Percentiles rank a stretch among this genome's conserved stretches.
phyloP scores from a whole-genome alignment of 2,797 vertebrate genomes.

The Etheostoma nigrum region DNA sequence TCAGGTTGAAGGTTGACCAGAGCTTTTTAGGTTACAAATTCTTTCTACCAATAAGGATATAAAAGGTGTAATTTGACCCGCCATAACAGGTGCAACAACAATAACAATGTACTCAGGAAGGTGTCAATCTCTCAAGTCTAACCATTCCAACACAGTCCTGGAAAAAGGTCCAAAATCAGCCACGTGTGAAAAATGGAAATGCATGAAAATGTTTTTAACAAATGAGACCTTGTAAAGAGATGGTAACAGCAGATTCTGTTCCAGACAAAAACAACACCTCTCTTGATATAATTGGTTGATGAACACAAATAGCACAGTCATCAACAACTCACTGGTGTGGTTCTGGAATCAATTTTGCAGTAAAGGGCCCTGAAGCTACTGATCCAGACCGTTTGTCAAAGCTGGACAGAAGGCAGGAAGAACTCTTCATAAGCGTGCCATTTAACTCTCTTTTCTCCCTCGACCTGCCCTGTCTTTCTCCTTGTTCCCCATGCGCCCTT shows the following conservation, averaged over 20 bases:
- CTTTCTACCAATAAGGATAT: too few species aligned
- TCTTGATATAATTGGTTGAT: constrained; percentile 54
- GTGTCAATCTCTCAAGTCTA: too few species aligned
- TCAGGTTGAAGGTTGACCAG: too few species aligned
- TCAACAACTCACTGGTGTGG: constrained; percentile 53
- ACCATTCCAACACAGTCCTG: too few species aligned
- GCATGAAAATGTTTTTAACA: constrained; percentile 21
- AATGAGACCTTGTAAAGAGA: constrained; percentile 32
- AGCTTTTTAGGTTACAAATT: too few species aligned
- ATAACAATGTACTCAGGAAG: too few species aligned
- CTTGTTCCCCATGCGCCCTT: constrained; percentile 20
- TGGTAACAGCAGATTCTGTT: constrained; percentile 27
- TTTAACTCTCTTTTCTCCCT: constrained; percentile 38
- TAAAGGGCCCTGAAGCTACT: constrained; percentile 56
- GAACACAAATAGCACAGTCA: constrained; percentile 48
- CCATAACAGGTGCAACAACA: too few species aligned
- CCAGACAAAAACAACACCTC: constrained; percentile 33
- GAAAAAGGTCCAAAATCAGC: too few species aligned
- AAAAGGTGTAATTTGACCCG: too few species aligned
- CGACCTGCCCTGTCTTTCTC: constrained; percentile 14
- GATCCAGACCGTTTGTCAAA: constrained; percentile 60
- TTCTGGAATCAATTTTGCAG: constrained; percentile 57
- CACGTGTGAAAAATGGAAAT: constrained; percentile 1
- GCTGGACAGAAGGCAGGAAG: constrained; percentile 37
- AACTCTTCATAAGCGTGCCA: constrained; percentile 49